Evolutionary conservation across 2,888 invertebrate species (phyloP).

Genomic region (Carterocephalus palaemon): DNA sequence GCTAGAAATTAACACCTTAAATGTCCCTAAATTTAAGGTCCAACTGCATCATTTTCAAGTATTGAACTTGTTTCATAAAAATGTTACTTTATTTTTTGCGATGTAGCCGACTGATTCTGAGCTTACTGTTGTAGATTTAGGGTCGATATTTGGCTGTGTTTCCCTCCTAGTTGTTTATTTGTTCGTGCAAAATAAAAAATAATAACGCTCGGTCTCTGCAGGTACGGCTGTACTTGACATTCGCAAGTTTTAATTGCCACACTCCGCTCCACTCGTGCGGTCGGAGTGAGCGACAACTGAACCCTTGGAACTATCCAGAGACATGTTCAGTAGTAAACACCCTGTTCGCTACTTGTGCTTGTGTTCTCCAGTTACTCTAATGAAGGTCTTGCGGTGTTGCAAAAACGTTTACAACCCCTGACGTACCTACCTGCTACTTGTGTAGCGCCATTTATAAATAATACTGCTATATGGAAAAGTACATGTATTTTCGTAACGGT

Average conservation of each 20-base stretch:
- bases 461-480: no score
- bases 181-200: slow-evolving; percentile 59
- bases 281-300: slow-evolving; percentile 56
- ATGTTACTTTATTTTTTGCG: slow-evolving; percentile 29
- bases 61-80: slow-evolving; percentile 35
- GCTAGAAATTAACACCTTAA: slow-evolving; percentile 6
- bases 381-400: slow-evolving; percentile 37
- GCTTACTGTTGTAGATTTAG: not conserved
- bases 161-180: slow-evolving; percentile 37
- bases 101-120: no score
- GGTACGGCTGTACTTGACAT: slow-evolving; percentile 63
- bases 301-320: slow-evolving; percentile 53
- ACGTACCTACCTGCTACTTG: not conserved
- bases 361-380: slow-evolving; percentile 37
- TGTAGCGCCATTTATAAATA: not conserved
- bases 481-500: not conserved
- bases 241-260: slow-evolving; percentile 77
- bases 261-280: slow-evolving; percentile 62
- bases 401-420: slow-evolving; percentile 30
- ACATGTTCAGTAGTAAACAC: slow-evolving; percentile 47
- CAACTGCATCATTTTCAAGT: slow-evolving; percentile 28
- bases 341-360: slow-evolving; percentile 37
- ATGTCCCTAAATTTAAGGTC: slow-evolving; percentile 8
- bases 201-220: slow-evolving; percentile 52
- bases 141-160: slow-evolving; percentile 4